These are phyloP conservation scores for Carcina quercana DNA, from an alignment of 2,888 invertebrate genomes.

Conservation along the genomic window DNA sequence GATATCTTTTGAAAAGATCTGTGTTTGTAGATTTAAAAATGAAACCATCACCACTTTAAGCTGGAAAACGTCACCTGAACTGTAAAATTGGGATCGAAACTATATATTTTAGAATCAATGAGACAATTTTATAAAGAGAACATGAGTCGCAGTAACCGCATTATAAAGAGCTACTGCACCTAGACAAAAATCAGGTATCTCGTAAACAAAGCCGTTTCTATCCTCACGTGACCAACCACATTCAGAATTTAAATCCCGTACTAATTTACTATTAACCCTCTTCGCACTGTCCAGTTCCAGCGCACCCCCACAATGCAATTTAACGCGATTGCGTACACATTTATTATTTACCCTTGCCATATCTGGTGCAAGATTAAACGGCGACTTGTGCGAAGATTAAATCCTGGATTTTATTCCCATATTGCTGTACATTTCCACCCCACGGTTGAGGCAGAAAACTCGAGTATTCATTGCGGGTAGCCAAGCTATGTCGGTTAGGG, in stretches of 20 bases:
- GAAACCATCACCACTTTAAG: too few relatives aligned
- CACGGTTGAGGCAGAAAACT: conserved; percentile 59
- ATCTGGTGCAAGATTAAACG: conserved; percentile 68
- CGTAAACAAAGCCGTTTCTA: too few relatives aligned
- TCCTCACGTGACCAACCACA: conserved; percentile 3
- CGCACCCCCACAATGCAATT: conserved; percentile 47
- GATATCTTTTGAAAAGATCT: too few relatives aligned
- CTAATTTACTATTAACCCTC: conserved; percentile 6
- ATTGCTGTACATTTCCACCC: conserved; percentile 61
- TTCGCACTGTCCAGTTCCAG: conserved; percentile 2
- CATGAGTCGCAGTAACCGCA: too few relatives aligned
- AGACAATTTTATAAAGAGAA: too few relatives aligned
- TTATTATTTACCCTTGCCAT: conserved; percentile 65
- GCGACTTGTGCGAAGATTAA: conserved; percentile 67
- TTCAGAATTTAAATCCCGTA: conserved; percentile 10
- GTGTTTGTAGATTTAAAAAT: too few relatives aligned
- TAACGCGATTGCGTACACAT: conserved; percentile 59
- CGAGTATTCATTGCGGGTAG: conserved; percentile 68
- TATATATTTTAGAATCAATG: too few relatives aligned
- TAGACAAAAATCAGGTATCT: too few relatives aligned
- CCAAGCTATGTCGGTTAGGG: conserved; percentile 45
- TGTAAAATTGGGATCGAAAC: too few relatives aligned
- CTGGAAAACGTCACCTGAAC: too few relatives aligned
- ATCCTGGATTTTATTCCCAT: conserved; percentile 69
- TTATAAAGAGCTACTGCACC: too few relatives aligned